These are phyloP conservation scores for Encarsia formosa DNA, from an alignment of 2,888 invertebrate species.

Conservation along the genomic window DNA sequence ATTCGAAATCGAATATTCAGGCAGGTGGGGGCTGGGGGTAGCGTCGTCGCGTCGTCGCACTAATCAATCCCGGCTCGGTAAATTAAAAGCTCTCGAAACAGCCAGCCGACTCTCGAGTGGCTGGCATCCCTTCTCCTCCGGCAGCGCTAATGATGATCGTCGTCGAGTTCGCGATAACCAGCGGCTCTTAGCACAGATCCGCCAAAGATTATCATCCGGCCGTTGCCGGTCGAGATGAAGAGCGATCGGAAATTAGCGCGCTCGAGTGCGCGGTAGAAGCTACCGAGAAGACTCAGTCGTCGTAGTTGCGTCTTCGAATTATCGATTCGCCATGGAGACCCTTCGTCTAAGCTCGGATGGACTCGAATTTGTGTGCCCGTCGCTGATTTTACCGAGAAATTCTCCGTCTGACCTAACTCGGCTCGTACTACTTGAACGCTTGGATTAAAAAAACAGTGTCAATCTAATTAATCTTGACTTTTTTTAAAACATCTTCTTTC, in stretches of 20 bases:
- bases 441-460: too few species aligned
- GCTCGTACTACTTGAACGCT: conserved; percentile 5
- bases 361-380: conserved; percentile 16
- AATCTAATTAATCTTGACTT: too few species aligned
- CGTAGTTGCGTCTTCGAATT: conserved; percentile 23
- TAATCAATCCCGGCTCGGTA: too few species aligned
- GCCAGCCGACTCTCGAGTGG: too few species aligned
- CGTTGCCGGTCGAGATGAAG: not conserved
- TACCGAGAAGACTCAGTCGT: not conserved
- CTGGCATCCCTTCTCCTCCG: too few species aligned
- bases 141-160: too few species aligned
- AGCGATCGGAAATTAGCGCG: conserved; percentile 20
- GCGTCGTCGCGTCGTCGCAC: too few species aligned
- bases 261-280: not conserved
- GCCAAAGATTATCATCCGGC: not conserved
- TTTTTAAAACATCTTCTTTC: too few species aligned
- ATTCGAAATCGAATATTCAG: too few species aligned
- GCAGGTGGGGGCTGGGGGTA: too few species aligned
- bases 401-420: not conserved
- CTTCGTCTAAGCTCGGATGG: too few species aligned
- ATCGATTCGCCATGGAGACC: conserved; percentile 27
- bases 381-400: not conserved
- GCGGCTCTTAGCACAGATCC: conserved; percentile 11
- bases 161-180: not conserved
- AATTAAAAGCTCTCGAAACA: too few species aligned